Evolutionary conservation across 2,888 invertebrate species (phyloP).

Genomic region (Ariolimax columbianus): DNA sequence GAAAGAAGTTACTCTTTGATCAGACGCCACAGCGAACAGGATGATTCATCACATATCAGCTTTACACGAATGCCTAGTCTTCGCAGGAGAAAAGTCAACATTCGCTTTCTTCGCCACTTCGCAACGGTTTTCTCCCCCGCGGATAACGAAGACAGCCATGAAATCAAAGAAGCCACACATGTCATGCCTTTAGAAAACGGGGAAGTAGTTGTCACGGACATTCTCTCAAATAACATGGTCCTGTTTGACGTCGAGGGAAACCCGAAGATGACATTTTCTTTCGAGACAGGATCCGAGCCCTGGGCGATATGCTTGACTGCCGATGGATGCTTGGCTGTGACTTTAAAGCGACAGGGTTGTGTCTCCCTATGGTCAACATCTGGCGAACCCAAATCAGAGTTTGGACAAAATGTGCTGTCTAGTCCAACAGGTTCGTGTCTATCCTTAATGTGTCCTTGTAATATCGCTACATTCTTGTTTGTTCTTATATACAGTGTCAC

Average conservation of each 20-base stretch:
- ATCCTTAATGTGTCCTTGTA: no score
- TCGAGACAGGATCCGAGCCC: conserved; percentile 60
- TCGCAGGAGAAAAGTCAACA: neutral
- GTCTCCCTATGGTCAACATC: conserved; percentile 61
- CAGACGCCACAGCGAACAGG: neutral
- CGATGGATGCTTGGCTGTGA: conserved; percentile 64
- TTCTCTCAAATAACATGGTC: conserved; percentile 59
- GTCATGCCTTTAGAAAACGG: conserved; percentile 60
- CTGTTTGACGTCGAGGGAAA: conserved; percentile 49
- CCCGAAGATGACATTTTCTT: conserved; percentile 47
- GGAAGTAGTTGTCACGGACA: conserved; percentile 64
- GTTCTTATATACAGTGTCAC: no score
- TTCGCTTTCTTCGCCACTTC: neutral
- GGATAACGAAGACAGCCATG: conserved; percentile 19
- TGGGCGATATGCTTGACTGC: conserved; percentile 64
- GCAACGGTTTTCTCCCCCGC: neutral
- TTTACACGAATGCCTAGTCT: conserved; percentile 38
- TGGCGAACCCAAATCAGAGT: conserved; percentile 56
- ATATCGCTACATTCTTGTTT: no score
- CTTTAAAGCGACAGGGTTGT: conserved; percentile 62
- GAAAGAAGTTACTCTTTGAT: conserved; percentile 33
- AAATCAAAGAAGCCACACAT: conserved; percentile 57
- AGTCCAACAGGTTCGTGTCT: conserved; percentile 65
- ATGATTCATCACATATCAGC: neutral
- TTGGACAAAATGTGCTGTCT: conserved; percentile 60